These are phyloP conservation scores for Sebastolobus altivelis DNA, from an alignment of 2,797 vertebrate species.

Conservation along the genomic window DNA sequence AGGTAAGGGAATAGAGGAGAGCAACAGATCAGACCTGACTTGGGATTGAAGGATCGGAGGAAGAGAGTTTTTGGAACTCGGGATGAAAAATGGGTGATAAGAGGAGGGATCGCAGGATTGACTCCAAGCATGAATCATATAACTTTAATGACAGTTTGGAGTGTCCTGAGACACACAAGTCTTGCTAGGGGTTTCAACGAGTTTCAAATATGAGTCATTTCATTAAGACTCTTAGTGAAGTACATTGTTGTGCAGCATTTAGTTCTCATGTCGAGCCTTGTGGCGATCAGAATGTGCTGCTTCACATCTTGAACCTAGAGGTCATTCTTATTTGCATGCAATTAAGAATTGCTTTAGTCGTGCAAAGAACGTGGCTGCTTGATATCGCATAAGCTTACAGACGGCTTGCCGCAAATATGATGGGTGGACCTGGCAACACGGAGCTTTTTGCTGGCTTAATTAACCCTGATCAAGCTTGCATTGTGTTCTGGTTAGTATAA, in stretches of 20 bases:
- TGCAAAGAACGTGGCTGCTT: constrained; percentile 41
- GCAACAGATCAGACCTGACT: constrained; percentile 74
- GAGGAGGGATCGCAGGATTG: constrained; percentile 52
- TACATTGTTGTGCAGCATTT: constrained; percentile 35
- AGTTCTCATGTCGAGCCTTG: constrained; percentile 28
- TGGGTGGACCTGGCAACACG: constrained; percentile 20
- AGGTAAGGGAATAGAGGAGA: constrained; percentile 75
- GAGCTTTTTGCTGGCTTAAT: constrained; percentile 60
- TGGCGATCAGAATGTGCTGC: constrained; percentile 36
- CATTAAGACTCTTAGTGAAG: constrained; percentile 44
- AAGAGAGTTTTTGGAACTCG: constrained; percentile 64
- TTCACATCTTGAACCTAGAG: constrained; percentile 55
- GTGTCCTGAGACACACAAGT: constrained; percentile 33
- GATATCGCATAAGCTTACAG: constrained; percentile 25
- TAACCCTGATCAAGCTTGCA: constrained; percentile 58
- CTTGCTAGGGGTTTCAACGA: constrained; percentile 49
- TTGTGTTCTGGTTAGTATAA: constrained; percentile 53
- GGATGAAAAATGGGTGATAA: constrained; percentile 63
- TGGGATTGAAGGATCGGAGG: constrained; percentile 62
- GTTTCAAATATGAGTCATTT: constrained; percentile 44
- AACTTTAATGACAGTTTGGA: constrained; percentile 68
- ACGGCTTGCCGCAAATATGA: constrained; percentile 25
- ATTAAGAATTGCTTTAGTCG: constrained; percentile 60
- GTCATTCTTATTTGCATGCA: constrained; percentile 73
- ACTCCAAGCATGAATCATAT: constrained; percentile 64